phyloP scores from a whole-genome alignment of 2,797 vertebrate genomes.

The Cetoscarus ocellatus region DNA sequence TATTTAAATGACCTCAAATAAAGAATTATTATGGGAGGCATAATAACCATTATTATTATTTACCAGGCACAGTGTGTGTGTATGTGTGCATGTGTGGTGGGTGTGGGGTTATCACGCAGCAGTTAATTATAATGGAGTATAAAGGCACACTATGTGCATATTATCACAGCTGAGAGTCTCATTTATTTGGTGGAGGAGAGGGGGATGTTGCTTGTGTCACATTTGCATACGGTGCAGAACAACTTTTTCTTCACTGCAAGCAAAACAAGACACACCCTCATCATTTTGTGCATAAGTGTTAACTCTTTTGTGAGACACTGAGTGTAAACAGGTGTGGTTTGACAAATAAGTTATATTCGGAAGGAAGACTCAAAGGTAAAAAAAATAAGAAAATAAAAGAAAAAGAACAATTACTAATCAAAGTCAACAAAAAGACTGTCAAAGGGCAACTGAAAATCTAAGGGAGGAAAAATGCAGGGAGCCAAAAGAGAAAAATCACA shows the following conservation, averaged over 20 bases:
- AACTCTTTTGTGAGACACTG: slow-evolving; percentile 36
- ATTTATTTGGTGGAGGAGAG: slow-evolving; percentile 71
- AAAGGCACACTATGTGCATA: slow-evolving; percentile 63
- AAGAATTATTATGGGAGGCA: slow-evolving; percentile 69
- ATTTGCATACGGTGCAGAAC: slow-evolving; percentile 50
- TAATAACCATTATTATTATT: slow-evolving; percentile 82
- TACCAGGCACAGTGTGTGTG: slow-evolving; percentile 59
- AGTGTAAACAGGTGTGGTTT: too few relatives aligned
- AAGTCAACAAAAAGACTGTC: too few relatives aligned
- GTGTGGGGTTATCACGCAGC: slow-evolving; percentile 70
- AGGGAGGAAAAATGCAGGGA: too few relatives aligned
- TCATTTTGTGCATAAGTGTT: slow-evolving; percentile 44
- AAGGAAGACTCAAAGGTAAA: too few relatives aligned
- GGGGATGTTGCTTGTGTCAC: slow-evolving; percentile 37
- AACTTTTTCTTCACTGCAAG: slow-evolving; percentile 1
- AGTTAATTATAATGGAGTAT: slow-evolving; percentile 81
- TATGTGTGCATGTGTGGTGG: slow-evolving; percentile 35
- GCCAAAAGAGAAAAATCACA: too few relatives aligned
- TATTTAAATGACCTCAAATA: slow-evolving; percentile 79
- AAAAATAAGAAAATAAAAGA: too few relatives aligned
- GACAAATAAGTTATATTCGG: slow-evolving; percentile 49
- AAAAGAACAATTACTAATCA: too few relatives aligned
- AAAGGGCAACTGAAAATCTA: too few relatives aligned
- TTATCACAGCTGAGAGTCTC: slow-evolving; percentile 73
- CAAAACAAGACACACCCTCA: slow-evolving; percentile 38